Evolutionary conservation across 2,888 invertebrate species (phyloP).

Genomic region (Toxonevra muliebris): DNA sequence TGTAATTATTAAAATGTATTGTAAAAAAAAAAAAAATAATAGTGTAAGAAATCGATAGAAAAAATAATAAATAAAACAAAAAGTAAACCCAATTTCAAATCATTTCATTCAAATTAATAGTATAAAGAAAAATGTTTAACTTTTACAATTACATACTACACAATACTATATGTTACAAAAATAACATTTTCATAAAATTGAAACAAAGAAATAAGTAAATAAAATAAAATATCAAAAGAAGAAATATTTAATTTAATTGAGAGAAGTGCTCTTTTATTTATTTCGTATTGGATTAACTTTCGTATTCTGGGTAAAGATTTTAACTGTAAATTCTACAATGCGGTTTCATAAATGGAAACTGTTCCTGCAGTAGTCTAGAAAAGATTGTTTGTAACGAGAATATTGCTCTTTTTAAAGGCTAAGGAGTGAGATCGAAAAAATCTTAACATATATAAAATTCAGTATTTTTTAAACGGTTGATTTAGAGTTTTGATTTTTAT

Average conservation of each 20-base stretch:
- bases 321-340: background rate
- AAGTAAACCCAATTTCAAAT: background rate
- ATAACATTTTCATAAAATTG: conserved; percentile 2
- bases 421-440: too few species aligned
- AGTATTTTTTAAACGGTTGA: too few species aligned
- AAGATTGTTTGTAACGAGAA: too few species aligned
- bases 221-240: conserved; percentile 14
- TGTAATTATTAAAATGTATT: conserved; percentile 8
- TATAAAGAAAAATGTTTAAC: background rate
- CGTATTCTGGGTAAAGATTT: background rate
- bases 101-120: background rate
- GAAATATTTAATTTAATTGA: conserved; percentile 19
- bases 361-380: too few species aligned
- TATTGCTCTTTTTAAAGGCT: too few species aligned
- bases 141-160: background rate
- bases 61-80: conserved; percentile 11
- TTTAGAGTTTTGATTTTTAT: too few species aligned
- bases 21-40: conserved; percentile 10
- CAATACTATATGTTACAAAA: conserved; percentile 5
- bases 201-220: background rate
- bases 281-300: background rate
- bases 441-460: too few species aligned
- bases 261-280: background rate
- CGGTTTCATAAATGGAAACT: background rate
- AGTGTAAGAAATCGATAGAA: conserved; percentile 8